Percentiles rank a stretch among this genome's conserved stretches.
These are phyloP conservation scores for Epicampocera succincta DNA, from an alignment of 2,888 invertebrate genomes.

Conservation along the genomic window DNA sequence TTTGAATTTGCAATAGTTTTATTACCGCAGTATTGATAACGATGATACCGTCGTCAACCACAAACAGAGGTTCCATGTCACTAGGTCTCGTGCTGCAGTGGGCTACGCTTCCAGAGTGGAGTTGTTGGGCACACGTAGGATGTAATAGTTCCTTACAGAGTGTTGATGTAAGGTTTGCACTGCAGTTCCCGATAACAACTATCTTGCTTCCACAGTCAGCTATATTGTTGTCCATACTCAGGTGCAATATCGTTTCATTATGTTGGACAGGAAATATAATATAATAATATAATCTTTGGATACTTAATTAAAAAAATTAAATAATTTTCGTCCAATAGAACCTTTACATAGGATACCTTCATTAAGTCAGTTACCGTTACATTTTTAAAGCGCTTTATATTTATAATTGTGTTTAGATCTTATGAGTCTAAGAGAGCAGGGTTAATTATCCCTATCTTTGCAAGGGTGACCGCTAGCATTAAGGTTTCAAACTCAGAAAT, in stretches of 20 bases:
- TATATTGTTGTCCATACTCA: constrained; percentile 7
- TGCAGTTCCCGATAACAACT: constrained; percentile 14
- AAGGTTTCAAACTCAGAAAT: constrained; percentile 40
- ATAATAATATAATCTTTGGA: constrained; percentile 33
- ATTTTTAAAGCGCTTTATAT: constrained; percentile 44
- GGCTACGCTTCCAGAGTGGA: constrained; percentile 5
- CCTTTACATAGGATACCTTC: constrained; percentile 56
- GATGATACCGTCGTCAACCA: neutral
- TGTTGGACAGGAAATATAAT: constrained; percentile 33
- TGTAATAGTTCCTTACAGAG: constrained; percentile 18
- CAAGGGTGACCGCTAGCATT: constrained; percentile 58
- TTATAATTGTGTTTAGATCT: constrained; percentile 24
- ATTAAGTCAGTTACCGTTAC: constrained; percentile 57
- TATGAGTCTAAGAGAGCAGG: constrained; percentile 52
- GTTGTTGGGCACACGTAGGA: constrained; percentile 15
- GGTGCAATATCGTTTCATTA: constrained; percentile 9
- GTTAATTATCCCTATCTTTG: constrained; percentile 57
- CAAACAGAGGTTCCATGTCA: constrained; percentile 18
- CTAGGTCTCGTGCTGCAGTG: constrained; percentile 17
- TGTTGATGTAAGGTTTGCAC: constrained; percentile 18
- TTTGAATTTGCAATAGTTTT: neutral
- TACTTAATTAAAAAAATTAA: constrained; percentile 44
- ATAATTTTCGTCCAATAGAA: constrained; percentile 31
- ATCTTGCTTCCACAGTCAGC: constrained; percentile 41
- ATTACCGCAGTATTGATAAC: no score